Evolutionary conservation across 2,888 invertebrate species (phyloP).

Genomic region (Thelaira solivaga): DNA sequence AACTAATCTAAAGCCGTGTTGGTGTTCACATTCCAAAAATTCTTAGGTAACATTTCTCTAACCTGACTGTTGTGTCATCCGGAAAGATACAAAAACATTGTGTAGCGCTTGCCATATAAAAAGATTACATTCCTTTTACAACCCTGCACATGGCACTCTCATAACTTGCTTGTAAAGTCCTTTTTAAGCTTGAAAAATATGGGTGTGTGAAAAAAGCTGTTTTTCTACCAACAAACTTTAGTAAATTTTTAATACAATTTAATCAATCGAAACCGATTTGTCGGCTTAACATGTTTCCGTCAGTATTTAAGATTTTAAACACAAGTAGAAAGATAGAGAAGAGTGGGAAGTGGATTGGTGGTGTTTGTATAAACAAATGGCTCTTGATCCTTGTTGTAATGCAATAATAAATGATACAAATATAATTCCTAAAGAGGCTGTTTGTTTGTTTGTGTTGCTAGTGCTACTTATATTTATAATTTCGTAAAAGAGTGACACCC

Average conservation of each 20-base stretch:
- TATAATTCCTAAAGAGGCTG: slow-evolving; percentile 43
- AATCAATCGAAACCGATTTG: slow-evolving; percentile 76
- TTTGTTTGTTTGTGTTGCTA: slow-evolving; percentile 53
- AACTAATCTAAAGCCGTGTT: too few species aligned
- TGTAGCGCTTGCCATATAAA: too few species aligned
- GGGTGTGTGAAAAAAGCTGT: slow-evolving; percentile 42
- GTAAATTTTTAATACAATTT: slow-evolving; percentile 69
- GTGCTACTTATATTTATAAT: slow-evolving; percentile 35
- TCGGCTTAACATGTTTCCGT: slow-evolving; percentile 74
- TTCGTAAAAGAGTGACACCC: slow-evolving; percentile 41
- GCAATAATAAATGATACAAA: slow-evolving; percentile 55
- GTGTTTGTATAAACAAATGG: slow-evolving; percentile 45
- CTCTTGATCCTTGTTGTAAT: slow-evolving; percentile 59
- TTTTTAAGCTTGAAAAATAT: slow-evolving; percentile 47
- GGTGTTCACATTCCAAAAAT: too few species aligned
- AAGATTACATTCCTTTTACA: slow-evolving; percentile 4
- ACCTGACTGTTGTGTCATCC: too few species aligned
- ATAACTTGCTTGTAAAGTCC: slow-evolving; percentile 36
- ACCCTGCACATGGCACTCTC: background rate
- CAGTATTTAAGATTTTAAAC: background rate
- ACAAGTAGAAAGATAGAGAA: background rate
- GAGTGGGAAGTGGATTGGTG: background rate
- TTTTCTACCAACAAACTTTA: background rate
- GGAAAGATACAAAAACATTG: too few species aligned
- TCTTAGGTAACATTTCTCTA: too few species aligned